These are phyloP conservation scores for Morpho helenor DNA, from an alignment of 2,888 invertebrate species.

Conservation along the genomic window DNA sequence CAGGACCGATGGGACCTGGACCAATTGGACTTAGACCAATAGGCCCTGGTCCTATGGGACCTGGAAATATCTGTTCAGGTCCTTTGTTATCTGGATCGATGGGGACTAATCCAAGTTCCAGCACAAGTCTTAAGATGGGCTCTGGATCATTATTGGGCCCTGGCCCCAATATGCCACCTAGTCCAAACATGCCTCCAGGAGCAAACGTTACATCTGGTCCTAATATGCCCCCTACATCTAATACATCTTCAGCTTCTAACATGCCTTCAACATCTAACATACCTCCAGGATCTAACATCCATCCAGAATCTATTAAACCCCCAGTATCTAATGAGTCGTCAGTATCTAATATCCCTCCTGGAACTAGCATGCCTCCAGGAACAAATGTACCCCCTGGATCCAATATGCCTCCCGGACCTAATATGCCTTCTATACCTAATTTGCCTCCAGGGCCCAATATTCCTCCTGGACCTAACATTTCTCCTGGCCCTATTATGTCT, in stretches of 20 bases:
- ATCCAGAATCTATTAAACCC: constrained; percentile 40
- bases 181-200: too few species aligned
- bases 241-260: constrained; percentile 14
- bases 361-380: constrained; percentile 24
- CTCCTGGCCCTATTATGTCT: not conserved
- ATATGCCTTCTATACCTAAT: constrained; percentile 2
- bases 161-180: constrained; percentile 25
- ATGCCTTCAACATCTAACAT: constrained; percentile 27
- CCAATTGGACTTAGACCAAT: constrained; percentile 36
- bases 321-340: constrained; percentile 32
- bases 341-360: constrained; percentile 25
- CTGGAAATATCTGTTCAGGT: constrained; percentile 25
- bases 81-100: constrained; percentile 26
- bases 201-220: constrained; percentile 8
- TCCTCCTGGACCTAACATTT: constrained; percentile 24
- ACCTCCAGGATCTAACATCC: constrained; percentile 17
- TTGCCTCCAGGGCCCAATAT: constrained; percentile 37
- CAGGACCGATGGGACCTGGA: constrained; percentile 33
- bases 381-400: constrained; percentile 37
- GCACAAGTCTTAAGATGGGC: constrained; percentile 16
- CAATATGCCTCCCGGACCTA: constrained; percentile 23
- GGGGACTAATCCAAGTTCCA: constrained; percentile 19
- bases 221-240: constrained; percentile 21
- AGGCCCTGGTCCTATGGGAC: constrained; percentile 30
- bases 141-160: constrained; percentile 27